These are phyloP conservation scores for Oryctes rhinoceros DNA, from an alignment of 1,140 invertebrate genomes.

Conservation along the genomic window DNA sequence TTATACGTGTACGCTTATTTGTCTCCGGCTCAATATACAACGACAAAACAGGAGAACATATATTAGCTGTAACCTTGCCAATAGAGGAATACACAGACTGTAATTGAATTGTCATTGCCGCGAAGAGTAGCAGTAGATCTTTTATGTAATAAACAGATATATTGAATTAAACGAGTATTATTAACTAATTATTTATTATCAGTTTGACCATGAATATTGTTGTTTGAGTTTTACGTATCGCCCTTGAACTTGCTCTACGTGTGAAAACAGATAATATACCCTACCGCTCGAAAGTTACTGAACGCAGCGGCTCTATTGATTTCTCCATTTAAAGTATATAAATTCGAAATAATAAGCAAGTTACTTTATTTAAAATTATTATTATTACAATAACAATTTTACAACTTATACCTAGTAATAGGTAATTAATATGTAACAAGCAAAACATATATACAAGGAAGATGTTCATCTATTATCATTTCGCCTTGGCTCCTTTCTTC, in stretches of 20 bases:
- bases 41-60: constrained; percentile 13
- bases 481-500: constrained; percentile 15
- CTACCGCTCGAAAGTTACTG: not conserved
- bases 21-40: not conserved
- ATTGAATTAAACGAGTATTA: constrained; percentile 47
- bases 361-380: too few species aligned
- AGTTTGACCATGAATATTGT: constrained; percentile 48
- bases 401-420: too few species aligned
- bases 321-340: too few species aligned
- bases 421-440: not conserved
- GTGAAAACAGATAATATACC: not conserved
- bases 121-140: constrained; percentile 37
- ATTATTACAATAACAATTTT: too few species aligned
- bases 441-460: not conserved
- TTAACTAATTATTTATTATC: constrained; percentile 49
- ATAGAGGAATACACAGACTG: constrained; percentile 1
- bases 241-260: constrained; percentile 43
- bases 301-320: too few species aligned
- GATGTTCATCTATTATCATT: not conserved
- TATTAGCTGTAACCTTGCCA: constrained; percentile 21
- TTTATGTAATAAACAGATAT: constrained; percentile 47
- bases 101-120: constrained; percentile 41
- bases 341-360: too few species aligned
- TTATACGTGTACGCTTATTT: not conserved
- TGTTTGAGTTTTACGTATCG: constrained; percentile 36